These are phyloP conservation scores for Meloidogyne exigua DNA, from an alignment of 1,140 invertebrate genomes.

Conservation along the genomic window DNA sequence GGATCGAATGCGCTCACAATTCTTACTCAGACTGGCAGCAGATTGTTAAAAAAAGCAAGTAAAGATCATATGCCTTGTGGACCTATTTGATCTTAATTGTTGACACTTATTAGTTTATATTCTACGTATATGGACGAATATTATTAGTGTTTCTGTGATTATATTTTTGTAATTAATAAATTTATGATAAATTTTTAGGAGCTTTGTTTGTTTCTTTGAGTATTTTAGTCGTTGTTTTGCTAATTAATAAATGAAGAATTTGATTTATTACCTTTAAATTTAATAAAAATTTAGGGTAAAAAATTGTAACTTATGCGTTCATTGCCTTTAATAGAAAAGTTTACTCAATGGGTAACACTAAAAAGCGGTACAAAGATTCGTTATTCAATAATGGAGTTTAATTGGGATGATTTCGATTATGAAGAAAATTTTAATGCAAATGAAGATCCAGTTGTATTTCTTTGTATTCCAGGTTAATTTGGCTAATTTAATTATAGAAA, in stretches of 20 bases:
- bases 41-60: neutral
- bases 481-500: neutral
- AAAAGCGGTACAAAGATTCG: neutral
- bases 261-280: neutral
- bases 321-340: neutral
- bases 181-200: neutral
- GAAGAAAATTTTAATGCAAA: conserved; percentile 1
- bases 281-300: neutral
- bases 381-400: neutral
- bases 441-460: neutral
- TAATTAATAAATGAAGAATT: neutral
- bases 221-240: neutral
- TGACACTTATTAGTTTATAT: neutral
- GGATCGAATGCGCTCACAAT: neutral
- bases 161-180: conserved; percentile 2
- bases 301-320: neutral
- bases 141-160: conserved; percentile 4
- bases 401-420: neutral
- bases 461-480: neutral
- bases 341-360: neutral
- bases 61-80: conserved; percentile 13
- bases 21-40: neutral
- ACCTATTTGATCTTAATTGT: neutral
- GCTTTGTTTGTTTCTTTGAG: neutral
- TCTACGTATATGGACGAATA: too few relatives aligned